Percentiles rank a stretch among this genome's conserved stretches.
phyloP scores from a whole-genome alignment of 2,888 invertebrate species.

The Beris morrisii region DNA sequence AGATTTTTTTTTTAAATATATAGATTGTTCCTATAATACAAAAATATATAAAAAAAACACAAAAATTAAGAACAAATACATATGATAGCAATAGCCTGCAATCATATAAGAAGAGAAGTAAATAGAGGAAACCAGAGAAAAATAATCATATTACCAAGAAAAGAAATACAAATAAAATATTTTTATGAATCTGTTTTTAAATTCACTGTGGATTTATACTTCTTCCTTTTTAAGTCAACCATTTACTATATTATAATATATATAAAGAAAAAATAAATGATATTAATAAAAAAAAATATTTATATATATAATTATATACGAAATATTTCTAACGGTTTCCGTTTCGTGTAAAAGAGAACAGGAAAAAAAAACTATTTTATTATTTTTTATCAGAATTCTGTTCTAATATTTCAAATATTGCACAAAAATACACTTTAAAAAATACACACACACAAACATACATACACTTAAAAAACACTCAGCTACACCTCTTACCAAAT shows the following conservation, averaged over 20 bases:
- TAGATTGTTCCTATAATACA: constrained; percentile 40
- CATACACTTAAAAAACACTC: not conserved
- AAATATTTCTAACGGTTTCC: constrained; percentile 30
- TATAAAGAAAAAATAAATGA: constrained; percentile 20
- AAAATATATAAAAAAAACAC: constrained; percentile 41
- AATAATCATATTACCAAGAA: constrained; percentile 37
- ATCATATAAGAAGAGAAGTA: constrained; percentile 42
- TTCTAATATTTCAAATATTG: too few relatives aligned
- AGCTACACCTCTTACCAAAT: not conserved
- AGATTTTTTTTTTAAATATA: constrained; percentile 34
- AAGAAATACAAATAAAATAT: constrained; percentile 19
- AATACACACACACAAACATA: not conserved
- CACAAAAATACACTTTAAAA: too few relatives aligned
- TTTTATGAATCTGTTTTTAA: constrained; percentile 19
- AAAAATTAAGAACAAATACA: constrained; percentile 44
- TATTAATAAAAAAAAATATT: constrained; percentile 18
- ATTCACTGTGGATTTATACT: constrained; percentile 2
- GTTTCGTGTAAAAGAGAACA: constrained; percentile 9
- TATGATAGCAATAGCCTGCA: constrained; percentile 35
- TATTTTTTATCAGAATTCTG: too few relatives aligned
- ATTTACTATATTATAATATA: constrained; percentile 20
- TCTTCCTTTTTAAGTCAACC: constrained; percentile 5
- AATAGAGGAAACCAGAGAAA: constrained; percentile 48
- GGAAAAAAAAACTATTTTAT: too few relatives aligned
- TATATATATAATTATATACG: constrained; percentile 18